Conservation (phyloP, 2,113 vertebrate genomes). For the Acanthochromis polyacanthus region DNA sequence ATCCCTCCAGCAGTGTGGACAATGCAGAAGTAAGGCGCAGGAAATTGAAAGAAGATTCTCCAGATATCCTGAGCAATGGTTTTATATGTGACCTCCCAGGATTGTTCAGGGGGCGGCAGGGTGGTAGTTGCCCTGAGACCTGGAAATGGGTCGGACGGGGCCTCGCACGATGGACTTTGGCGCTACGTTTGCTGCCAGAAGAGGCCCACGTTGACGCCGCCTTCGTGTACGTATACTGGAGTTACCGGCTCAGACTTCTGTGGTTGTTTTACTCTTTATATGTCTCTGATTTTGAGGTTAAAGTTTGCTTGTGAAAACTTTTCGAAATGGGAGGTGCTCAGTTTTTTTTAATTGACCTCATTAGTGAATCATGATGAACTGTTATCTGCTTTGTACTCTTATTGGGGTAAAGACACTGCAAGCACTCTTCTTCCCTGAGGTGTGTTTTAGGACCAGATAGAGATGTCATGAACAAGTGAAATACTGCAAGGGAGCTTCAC, state of each 20-base stretch:
- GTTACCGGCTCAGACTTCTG: neutral
- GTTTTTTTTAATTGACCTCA: neutral
- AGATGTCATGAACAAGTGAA: neutral
- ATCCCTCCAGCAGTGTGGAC: constrained; percentile 8
- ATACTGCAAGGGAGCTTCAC: neutral
- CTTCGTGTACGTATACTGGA: constrained; percentile 78
- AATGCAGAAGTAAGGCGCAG: constrained; percentile 33
- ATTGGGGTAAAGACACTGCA: neutral
- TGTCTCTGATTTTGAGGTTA: neutral
- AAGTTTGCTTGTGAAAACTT: neutral
- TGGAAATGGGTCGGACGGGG: constrained; percentile 63
- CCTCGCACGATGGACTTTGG: constrained; percentile 67
- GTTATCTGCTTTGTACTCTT: neutral
- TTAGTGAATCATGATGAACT: neutral
- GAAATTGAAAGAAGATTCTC: constrained; percentile 41
- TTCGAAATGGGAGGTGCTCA: neutral
- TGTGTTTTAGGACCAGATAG: constrained; percentile 4
- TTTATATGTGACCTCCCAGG: constrained; percentile 70
- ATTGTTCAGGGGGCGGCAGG: constrained; percentile 42
- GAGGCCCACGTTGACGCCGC: constrained; percentile 71
- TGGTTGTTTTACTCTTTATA: neutral
- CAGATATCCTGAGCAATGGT: constrained; percentile 56
- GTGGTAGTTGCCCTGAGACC: constrained; percentile 52
- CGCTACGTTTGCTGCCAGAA: constrained; percentile 85
- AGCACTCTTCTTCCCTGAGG: neutral